Conservation (phyloP, 2,888 invertebrate species). For the Smittia sp. region DNA sequence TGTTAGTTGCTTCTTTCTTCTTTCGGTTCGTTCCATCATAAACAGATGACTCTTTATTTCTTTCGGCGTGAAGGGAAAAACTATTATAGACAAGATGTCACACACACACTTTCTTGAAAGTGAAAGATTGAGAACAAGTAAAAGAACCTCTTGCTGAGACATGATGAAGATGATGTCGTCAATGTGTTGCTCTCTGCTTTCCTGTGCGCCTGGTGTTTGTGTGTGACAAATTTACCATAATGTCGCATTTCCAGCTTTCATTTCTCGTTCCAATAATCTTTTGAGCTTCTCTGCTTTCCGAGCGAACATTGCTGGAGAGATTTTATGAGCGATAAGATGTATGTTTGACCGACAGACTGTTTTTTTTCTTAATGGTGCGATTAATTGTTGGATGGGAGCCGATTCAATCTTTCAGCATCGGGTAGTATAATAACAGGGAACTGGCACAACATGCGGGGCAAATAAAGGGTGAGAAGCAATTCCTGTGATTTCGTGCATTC, state of each 20-base stretch:
- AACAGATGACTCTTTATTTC: constrained; percentile 30
- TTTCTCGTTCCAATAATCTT: too few species aligned
- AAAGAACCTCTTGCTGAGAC: constrained; percentile 34
- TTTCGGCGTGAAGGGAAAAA: not conserved
- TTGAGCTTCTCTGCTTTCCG: too few species aligned
- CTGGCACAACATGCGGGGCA: not conserved
- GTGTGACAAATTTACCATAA: constrained; percentile 31
- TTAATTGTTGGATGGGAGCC: too few species aligned
- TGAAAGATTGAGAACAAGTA: not conserved
- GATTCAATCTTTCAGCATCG: too few species aligned
- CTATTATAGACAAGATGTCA: not conserved
- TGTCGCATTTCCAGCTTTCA: constrained; percentile 9
- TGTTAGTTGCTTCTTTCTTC: not conserved
- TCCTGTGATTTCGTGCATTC: not conserved
- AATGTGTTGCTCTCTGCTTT: not conserved
- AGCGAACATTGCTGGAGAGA: too few species aligned
- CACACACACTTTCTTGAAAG: too few species aligned
- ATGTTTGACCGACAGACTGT: too few species aligned
- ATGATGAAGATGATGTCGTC: not conserved
- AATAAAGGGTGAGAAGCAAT: not conserved
- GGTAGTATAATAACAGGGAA: too few species aligned
- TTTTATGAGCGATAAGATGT: too few species aligned
- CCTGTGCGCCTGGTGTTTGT: constrained; percentile 26
- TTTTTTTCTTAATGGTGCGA: too few species aligned
- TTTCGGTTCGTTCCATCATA: not conserved